Conservation (phyloP, 2,888 invertebrate genomes). For the Laothoe populi region DNA sequence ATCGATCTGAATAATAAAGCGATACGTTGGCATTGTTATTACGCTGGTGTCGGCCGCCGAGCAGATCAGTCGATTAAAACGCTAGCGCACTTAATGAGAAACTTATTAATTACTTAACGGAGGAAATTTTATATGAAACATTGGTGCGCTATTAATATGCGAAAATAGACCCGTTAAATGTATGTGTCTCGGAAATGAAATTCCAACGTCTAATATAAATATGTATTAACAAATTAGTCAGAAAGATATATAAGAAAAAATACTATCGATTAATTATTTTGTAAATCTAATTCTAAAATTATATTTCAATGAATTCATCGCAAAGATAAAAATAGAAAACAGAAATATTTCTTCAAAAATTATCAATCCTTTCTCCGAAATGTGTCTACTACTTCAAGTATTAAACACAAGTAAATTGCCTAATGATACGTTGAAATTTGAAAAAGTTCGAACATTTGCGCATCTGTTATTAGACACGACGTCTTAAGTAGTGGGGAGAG, state of each 20-base stretch:
- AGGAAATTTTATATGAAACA: background rate
- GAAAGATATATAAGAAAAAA: no score
- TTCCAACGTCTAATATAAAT: no score
- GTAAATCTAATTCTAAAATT: no score
- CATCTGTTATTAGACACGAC: slow-evolving; percentile 70
- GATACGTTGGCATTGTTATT: slow-evolving; percentile 57
- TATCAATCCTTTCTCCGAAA: no score
- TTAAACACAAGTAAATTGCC: slow-evolving; percentile 40
- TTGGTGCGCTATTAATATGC: background rate
- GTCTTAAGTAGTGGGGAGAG: slow-evolving; percentile 61
- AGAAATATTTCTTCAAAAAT: no score
- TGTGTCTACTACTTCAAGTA: background rate
- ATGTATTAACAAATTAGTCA: no score
- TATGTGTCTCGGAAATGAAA: no score
- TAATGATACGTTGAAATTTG: slow-evolving; percentile 61
- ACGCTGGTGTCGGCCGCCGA: slow-evolving; percentile 46
- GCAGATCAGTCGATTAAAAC: slow-evolving; percentile 38
- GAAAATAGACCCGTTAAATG: background rate
- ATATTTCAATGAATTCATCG: no score
- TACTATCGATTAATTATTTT: no score
- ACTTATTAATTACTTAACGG: slow-evolving; percentile 16
- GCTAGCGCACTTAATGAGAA: slow-evolving; percentile 25
- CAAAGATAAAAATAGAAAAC: no score
- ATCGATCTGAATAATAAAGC: slow-evolving; percentile 71
- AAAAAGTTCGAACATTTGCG: slow-evolving; percentile 65